Evolutionary conservation across 2,113 vertebrate genomes (phyloP).

Genomic region (Onychorhynchus coronatus): DNA sequence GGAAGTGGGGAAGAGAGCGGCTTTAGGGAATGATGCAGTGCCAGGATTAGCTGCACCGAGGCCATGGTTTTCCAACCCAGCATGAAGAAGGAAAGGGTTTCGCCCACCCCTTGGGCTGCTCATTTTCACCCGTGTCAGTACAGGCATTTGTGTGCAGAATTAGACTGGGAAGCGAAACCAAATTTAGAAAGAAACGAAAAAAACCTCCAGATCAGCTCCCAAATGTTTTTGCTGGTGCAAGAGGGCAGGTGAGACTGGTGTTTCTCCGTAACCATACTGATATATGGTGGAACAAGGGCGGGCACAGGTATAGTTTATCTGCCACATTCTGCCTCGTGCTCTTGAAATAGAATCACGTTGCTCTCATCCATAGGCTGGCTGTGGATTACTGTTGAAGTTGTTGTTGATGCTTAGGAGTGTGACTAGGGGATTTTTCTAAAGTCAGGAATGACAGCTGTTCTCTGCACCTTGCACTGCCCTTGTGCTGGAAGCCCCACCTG

Average conservation of each 20-base stretch:
- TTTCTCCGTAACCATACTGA: neutral
- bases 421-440: neutral
- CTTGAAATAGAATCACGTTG: neutral
- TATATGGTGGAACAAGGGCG: neutral
- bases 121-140: neutral
- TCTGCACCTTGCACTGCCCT: neutral
- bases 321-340: neutral
- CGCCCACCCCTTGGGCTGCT: slow-evolving; percentile 23
- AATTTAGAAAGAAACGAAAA: neutral
- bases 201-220: neutral
- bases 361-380: neutral
- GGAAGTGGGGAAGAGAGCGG: neutral
- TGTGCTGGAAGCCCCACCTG: neutral
- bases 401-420: neutral
- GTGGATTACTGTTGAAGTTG: neutral
- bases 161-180: neutral
- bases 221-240: neutral
- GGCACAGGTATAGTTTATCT: neutral
- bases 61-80: neutral
- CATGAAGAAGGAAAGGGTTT: neutral
- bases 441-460: neutral
- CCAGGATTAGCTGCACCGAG: neutral
- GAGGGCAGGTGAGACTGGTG: neutral
- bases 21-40: neutral
- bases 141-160: neutral